Conservation (phyloP, 2,797 vertebrate species). For the Sebastes elongatus region DNA sequence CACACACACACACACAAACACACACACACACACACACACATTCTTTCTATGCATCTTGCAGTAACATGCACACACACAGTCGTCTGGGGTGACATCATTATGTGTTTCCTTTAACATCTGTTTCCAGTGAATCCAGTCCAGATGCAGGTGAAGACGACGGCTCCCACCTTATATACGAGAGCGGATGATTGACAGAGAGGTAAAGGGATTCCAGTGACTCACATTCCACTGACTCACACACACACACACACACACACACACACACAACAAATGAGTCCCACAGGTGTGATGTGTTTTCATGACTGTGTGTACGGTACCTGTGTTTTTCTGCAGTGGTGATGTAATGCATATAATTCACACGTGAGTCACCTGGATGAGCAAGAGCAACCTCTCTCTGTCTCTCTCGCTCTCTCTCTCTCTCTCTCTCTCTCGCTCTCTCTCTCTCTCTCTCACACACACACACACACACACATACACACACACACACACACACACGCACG, state of each 20-base stretch:
- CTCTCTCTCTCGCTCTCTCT: too few relatives aligned
- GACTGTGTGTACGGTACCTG: constrained; percentile 5
- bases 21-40: constrained; percentile 29
- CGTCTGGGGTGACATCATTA: constrained; percentile 68
- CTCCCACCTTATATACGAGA: constrained; percentile 35
- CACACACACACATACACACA: background rate
- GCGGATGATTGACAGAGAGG: background rate
- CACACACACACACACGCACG: background rate
- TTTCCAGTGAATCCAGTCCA: constrained; percentile 61
- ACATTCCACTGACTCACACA: background rate
- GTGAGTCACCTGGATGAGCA: constrained; percentile 37
- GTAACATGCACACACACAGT: background rate
- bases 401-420: too few relatives aligned
- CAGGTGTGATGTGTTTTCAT: constrained; percentile 17
- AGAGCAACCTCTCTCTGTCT: background rate
- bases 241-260: constrained; percentile 1
- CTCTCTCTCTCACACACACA: background rate
- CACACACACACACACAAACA: constrained; percentile 30
- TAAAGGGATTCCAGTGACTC: background rate
- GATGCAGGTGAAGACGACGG: constrained; percentile 56
- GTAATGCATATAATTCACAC: constrained; percentile 35
- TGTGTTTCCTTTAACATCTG: constrained; percentile 74
- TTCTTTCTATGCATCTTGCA: background rate
- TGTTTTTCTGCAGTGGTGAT: constrained; percentile 32
- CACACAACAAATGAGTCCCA: background rate